A percentile compares a stretch with the other conserved stretches of the same genome.
Conservation (phyloP, 2,113 vertebrate genomes). For the Romanogobio albipinnatus region DNA sequence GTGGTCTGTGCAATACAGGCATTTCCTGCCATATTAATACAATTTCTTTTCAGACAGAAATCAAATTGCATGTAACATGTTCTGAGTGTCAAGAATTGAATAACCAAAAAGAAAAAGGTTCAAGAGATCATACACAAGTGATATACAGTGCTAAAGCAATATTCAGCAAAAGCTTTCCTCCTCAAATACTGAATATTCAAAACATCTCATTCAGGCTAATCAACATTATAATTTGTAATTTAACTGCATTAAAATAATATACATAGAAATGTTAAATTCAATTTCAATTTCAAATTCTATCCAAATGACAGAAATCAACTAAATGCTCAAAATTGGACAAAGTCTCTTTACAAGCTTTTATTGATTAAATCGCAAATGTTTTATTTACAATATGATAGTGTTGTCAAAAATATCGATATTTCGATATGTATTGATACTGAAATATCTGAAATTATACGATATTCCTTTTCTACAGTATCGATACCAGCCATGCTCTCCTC, state of each 20-base stretch:
- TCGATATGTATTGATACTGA: too few relatives aligned
- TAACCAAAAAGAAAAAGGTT: background rate
- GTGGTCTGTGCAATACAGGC: conserved; percentile 35
- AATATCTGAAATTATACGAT: too few relatives aligned
- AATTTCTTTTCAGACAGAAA: conserved; percentile 21
- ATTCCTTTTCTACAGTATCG: too few relatives aligned
- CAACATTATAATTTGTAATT: background rate
- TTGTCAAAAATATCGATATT: too few relatives aligned
- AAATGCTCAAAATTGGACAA: background rate
- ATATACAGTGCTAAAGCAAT: background rate
- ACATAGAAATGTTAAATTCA: background rate
- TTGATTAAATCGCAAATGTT: background rate
- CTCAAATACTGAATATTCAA: background rate
- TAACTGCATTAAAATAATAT: background rate
- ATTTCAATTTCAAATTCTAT: too few relatives aligned
- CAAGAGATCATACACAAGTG: background rate
- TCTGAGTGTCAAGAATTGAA: background rate
- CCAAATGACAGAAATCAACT: too few relatives aligned
- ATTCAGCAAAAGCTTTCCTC: background rate
- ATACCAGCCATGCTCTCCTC: too few relatives aligned
- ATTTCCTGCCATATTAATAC: conserved; percentile 35
- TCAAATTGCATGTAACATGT: conserved; percentile 41
- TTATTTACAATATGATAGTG: background rate
- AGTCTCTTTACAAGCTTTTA: background rate
- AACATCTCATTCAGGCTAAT: background rate